Conservation (phyloP, 1,140 invertebrate genomes). For the Megathymus violae region DNA sequence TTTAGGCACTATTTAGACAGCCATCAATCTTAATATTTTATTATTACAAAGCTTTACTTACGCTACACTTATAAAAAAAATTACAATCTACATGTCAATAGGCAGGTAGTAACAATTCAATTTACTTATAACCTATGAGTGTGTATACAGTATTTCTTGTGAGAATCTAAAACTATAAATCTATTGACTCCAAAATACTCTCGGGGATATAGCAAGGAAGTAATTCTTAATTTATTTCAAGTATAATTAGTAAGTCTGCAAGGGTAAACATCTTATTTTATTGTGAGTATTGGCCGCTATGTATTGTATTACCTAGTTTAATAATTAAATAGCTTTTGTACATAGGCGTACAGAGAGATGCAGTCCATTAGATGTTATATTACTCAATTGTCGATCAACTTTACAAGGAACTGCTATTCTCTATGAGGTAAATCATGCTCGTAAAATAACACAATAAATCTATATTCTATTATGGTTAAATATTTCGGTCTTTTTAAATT, state of each 20-base stretch:
- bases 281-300: constrained; percentile 41
- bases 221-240: constrained; percentile 36
- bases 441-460: too few species aligned
- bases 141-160: constrained; percentile 66
- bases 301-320: constrained; percentile 35
- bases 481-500: too few species aligned
- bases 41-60: constrained; percentile 80
- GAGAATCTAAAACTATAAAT: constrained; percentile 43
- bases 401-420: too few species aligned
- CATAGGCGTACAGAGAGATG: not conserved
- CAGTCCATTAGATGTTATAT: too few species aligned
- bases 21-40: constrained; percentile 82
- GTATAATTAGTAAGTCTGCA: constrained; percentile 34
- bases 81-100: constrained; percentile 79
- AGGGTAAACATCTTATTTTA: constrained; percentile 6
- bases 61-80: constrained; percentile 70
- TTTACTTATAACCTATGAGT: constrained; percentile 69
- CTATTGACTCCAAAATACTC: constrained; percentile 28
- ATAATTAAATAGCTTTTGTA: not conserved
- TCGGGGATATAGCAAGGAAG: constrained; percentile 23
- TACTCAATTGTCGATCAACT: too few species aligned
- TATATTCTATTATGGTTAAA: too few species aligned
- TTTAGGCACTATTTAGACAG: constrained; percentile 83
- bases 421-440: too few species aligned
- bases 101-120: constrained; percentile 79